phyloP scores from a whole-genome alignment of 2,888 invertebrate genomes.

The Noctua comes region DNA sequence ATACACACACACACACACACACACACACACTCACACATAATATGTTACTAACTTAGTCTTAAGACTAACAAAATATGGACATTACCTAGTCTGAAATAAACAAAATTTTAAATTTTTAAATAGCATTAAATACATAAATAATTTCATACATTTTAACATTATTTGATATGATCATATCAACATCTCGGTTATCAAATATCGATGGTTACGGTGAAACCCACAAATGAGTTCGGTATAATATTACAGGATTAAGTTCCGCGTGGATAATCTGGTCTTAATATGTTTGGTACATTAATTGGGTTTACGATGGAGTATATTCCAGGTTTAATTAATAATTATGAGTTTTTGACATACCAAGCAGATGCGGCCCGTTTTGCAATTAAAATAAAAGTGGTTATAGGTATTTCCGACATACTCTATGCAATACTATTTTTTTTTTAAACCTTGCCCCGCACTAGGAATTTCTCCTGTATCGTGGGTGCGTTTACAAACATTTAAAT shows the following conservation, averaged over 20 bases:
- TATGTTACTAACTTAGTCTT: too few species aligned
- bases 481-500: too few species aligned
- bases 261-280: constrained; percentile 21
- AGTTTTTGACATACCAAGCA: neutral
- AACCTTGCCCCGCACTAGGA: too few species aligned
- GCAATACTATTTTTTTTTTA: too few species aligned
- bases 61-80: too few species aligned
- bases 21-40: too few species aligned
- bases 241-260: constrained; percentile 11
- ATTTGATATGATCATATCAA: neutral
- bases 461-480: too few species aligned
- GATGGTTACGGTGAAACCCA: neutral
- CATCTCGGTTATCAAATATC: constrained; percentile 2
- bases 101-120: too few species aligned
- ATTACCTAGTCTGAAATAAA: too few species aligned
- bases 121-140: neutral
- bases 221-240: constrained; percentile 1
- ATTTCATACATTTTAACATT: neutral
- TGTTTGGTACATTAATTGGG: constrained; percentile 21
- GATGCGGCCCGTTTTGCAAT: neutral
- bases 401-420: neutral
- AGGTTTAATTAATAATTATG: constrained; percentile 3
- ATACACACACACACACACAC: too few species aligned
- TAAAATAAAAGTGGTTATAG: neutral
- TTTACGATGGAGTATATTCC: constrained; percentile 3